These are phyloP conservation scores for Platyrinchus mystaceus DNA, from an alignment of 2,797 vertebrate genomes.

Conservation along the genomic window DNA sequence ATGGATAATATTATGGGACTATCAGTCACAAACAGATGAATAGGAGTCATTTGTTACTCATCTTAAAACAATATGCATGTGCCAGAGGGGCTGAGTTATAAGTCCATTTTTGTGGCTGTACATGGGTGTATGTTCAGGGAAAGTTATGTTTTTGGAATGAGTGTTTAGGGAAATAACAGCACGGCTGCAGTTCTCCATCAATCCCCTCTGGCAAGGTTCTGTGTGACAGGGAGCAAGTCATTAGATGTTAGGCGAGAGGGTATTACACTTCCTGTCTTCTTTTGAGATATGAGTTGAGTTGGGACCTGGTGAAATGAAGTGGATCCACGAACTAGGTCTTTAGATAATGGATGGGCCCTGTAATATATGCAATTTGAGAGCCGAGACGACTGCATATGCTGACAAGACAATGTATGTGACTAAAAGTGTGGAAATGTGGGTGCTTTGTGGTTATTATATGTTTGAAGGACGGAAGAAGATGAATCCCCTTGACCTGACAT, in stretches of 20 bases:
- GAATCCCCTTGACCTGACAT: slow-evolving; percentile 49
- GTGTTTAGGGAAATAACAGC: slow-evolving; percentile 60
- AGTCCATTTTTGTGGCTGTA: slow-evolving; percentile 40
- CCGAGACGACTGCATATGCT: background rate
- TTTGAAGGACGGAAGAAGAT: slow-evolving; percentile 58
- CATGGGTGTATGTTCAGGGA: slow-evolving; percentile 3
- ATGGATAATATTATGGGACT: background rate
- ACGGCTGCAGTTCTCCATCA: slow-evolving; percentile 40
- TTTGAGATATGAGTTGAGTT: slow-evolving; percentile 45
- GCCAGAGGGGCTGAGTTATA: slow-evolving; percentile 57
- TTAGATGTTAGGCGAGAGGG: slow-evolving; percentile 46
- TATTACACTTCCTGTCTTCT: slow-evolving; percentile 58
- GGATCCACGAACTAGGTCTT: background rate
- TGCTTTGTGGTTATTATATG: slow-evolving; percentile 60
- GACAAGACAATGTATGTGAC: slow-evolving; percentile 58
- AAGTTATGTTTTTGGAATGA: slow-evolving; percentile 55
- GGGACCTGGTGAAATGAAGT: slow-evolving; percentile 51
- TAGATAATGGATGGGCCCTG: slow-evolving; percentile 55
- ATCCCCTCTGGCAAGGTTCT: slow-evolving; percentile 45
- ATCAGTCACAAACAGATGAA: slow-evolving; percentile 25
- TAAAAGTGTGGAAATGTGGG: slow-evolving; percentile 43
- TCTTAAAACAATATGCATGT: slow-evolving; percentile 45
- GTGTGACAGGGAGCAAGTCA: slow-evolving; percentile 54
- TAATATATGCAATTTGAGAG: slow-evolving; percentile 55
- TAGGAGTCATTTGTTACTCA: slow-evolving; percentile 19